Evolutionary conservation across 1,140 invertebrate species (phyloP), one percentile per base, ranked within the genome.

Genomic region (Cydia amplana): DNA sequence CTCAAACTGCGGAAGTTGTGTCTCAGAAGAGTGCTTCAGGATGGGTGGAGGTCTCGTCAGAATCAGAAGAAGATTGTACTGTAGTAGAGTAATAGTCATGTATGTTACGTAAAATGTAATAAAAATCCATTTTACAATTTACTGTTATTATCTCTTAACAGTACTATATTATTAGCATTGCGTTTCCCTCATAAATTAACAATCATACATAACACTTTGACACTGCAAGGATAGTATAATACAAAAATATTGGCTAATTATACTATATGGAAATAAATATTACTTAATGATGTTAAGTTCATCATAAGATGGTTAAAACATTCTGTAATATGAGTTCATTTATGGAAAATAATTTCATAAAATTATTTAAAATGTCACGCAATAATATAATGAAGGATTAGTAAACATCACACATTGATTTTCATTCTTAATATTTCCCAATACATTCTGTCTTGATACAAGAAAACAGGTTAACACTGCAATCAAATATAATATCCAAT

Each of bases 41-140:
- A 74, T 93, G 91, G 91, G 91, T 93, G 79, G 91, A 93, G 82
- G 83, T 93, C 74, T 93, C 91, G 76, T 93, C 91, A 78, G 91
- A 89, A 65, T 92, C 91, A 36, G 90, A 89, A 25, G 87, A 85
- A 78, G 83, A 89, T 32, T 84, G 63, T 60, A 63, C 32, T 20
- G 43, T 67, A 87, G 12, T 55, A 18, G 43, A 82, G 82, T 74
- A 76, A 82, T 75, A 78, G 74, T 78, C 75, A 80, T 75, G n/a
- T 83, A 84, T 83, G 78, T 86, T 74, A 81, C 83, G 83, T 88
- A 84, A 86, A 89, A 88, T 88, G 84, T 88, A 89, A 88, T 88
- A 87, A 89, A 85, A 80, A 82, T 87, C 86, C 85, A 88, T 88
- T 85, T 86, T 82, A 83, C 73, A 87, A 67, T 83, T 84, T 84